Base-by-base conservation (phyloP, 1,140 invertebrate species). In the Tyrophagus putrescentiae region DNA sequence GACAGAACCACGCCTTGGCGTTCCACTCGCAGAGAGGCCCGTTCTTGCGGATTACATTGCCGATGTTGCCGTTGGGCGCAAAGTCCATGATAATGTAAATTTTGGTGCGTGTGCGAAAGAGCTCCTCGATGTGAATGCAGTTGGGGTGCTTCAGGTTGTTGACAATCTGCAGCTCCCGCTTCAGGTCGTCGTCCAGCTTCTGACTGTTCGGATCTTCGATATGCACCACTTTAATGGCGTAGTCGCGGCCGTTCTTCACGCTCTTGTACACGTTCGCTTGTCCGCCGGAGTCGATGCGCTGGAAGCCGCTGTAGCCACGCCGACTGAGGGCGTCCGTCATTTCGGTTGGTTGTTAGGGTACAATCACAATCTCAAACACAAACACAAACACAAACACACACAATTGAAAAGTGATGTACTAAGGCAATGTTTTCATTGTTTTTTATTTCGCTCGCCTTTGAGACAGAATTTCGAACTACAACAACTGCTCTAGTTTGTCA, bases 71-170 rank as follows among this genome's bases (percentile, higher is more conserved):
- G 32, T 59, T 59, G 4, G 48, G 45, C 11, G 59, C 21, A 28
- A 21, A 62, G 29, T 64, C 63, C 63, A 64, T 64, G 7, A 64
- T 57, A n/a, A 64, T 64, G 33, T 52, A 64, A 16, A 62, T 44
- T n/a, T 36, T 45, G n/a, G 21, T 45, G 13, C 58, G 21, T 27
- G 63, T 64, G 33, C 63, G 64, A 28, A 64, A 64, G 21, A 64
- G 33, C 33, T 64, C 62, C 21, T 62, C 36, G 11, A 64, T 39
- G 27, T 39, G 18, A 13, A 64, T 62, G 28, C 64, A 57, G 48
- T 64, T 48, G n/a, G 60, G 60, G 41, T 64, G 63, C 27, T 59
- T 29, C 21, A 63, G 18, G 27, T 57, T 53, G 4, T 41, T 25
- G 1, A 62, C 23, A 23, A 64, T 64, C 41, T 64, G 64, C 3